Evolutionary conservation across 2,888 invertebrate species (phyloP), one percentile per base, ranked within the genome.

Genomic region (Drosophila kuntzei): DNA sequence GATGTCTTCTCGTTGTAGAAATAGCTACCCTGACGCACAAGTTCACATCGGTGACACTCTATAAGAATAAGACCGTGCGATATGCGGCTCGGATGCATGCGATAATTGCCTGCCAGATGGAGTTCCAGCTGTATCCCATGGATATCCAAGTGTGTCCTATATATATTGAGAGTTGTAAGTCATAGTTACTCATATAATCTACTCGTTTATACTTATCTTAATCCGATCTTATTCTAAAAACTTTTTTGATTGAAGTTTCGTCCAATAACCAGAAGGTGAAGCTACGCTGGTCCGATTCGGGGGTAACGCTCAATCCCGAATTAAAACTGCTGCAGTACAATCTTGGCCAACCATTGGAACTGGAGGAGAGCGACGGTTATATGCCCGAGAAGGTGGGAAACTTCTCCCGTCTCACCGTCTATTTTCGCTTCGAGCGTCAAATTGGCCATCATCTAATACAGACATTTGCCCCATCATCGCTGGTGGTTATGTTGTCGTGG

Each of bases 101-200:
- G 0, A 96, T 96, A 79, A 95, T 97, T 57, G 96, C 96, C 66
- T 97, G 97, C 90, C 96, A 96, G 92, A 97, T 97, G 96, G 96
- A 96, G 90, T 97, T 97, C 90, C 95, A 96, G 90, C 94, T 96
- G 54, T 97, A 97, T 90, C 97, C 97, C 22, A 96, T 96, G 95
- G 97, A 97, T 90, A 96, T 96, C 83, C 97, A 97, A 93, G 95
- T 95, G 34, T 97, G 97, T 89, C 96, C 96, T 9, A 95, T 97
- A 87, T 95, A 95, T 83, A 95, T 97, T 71, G 96, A 97, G 92
- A 97, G 97, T 90, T 97, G 97, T 97, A 91, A 95, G 96, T 94
- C 20, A 8, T n/a, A 16, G 11, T 29, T 16, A 9, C 3, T 36
- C 3, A 25, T n/a, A 8, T 27, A 6, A 36, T n/a, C 5, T 22